Evolutionary conservation across 2,113 vertebrate species (phyloP), one percentile per base, ranked within the genome.

Genomic region (Nothobranchius furzeri): DNA sequence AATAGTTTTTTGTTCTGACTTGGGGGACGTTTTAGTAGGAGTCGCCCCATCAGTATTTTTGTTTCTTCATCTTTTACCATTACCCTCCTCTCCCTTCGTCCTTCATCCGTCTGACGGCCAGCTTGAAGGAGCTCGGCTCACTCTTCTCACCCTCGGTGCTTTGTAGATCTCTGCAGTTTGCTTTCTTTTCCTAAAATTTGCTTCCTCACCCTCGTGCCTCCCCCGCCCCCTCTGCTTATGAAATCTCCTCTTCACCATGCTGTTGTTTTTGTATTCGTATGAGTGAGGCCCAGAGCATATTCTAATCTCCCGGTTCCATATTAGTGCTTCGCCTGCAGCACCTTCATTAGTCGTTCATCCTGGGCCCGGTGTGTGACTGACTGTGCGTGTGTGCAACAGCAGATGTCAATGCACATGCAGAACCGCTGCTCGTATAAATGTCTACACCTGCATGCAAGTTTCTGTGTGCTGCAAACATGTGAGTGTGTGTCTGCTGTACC

Each of bases 261-360:
- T 83, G 84, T 85, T 81, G 63, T 90, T 83, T 87, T 88, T 90
- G 86, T 85, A 79, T 91, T 90, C 87, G 85, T 86, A 78, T 25
- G 75, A 82, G 85, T 55, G 43, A 81, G 79, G 89, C 91, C 89
- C 80, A 59, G 83, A 86, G 89, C 89, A 85, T 69, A 88, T 92
- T 92, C 89, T 92, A 92, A 92, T 93, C 90, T 93, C 86, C 78
- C 64, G 45, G 88, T 90, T 91, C 86, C 89, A 92, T 86, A 88
- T 91, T 93, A 91, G 85, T 83, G 81, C 76, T 35, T 84, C 11
- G 85, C 92, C 91, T 84, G 88, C 80, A 90, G 90, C 85, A 74
- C 77, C 87, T 89, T 91, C 88, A 93, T 93, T 91, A 93, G 91
- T 73, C 81, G 86, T 67, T 89, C 81, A 89, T 81, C 84, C 66